Base-by-base conservation (phyloP, 2,113 vertebrate genomes). In the Pelobates fuscus region DNA sequence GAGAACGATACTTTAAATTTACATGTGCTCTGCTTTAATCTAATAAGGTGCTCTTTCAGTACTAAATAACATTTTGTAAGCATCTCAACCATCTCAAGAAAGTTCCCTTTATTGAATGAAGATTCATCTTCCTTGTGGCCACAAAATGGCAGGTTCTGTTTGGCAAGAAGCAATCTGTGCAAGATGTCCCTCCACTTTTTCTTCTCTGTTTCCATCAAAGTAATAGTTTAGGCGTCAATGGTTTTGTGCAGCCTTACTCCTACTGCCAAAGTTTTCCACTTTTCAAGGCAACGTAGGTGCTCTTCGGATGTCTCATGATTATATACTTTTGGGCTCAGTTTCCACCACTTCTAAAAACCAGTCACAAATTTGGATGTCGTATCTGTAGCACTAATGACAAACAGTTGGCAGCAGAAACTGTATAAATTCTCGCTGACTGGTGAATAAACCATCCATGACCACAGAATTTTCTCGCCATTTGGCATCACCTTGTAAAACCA, bases 91-190 rank as follows among this genome's bases (percentile, higher is more conserved):
- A 41, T 41, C 32, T 41, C 32, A 41, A 41, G 32, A 41, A 41
- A 41, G 32, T 41, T 54, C 17, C 49, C 49, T 54, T 54, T 54
- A 54, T 54, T 54, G 6, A 54, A 18, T 54, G 6, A 54, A 54
- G 49, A 54, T 54, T 54, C 49, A 54, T 54, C 49, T 54, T 54
- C 49, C 49, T 54, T 54, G 49, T 54, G 49, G 49, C 49, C 49
- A 54, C 49, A 18, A 54, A 54, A 54, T 54, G 49, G 6, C 49
- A 54, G 49, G 17, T 54, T 54, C 49, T 54, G 49, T 54, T 54
- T 54, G 49, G 49, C 49, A 41, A 11, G 32, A 41, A 41, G 11
- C 32, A 41, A 41, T 41, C 5, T 41, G n/a, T n/a, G n/a, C n/a
- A n/a, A n/a, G 32, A 41, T 59, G 23, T 59, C 55, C 8, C 1